Evolutionary conservation across 2,888 invertebrate species (phyloP).

Genomic region (Megalurothrips usitatus): DNA sequence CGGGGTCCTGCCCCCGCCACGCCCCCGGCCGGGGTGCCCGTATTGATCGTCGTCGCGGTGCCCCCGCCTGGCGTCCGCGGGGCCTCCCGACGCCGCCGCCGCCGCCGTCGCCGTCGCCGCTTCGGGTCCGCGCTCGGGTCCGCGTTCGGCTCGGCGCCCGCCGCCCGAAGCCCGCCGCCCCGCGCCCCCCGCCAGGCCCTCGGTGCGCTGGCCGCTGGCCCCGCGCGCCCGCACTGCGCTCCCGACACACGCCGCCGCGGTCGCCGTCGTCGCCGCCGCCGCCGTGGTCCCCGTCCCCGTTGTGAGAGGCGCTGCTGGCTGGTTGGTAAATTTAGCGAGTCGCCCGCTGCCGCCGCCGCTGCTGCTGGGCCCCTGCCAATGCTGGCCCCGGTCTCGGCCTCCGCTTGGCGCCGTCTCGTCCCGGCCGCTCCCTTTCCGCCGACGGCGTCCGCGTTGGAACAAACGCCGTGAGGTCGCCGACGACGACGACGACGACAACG

Average conservation of each 20-base stretch:
- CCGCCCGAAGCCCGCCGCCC: background rate
- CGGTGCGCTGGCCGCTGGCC: conserved; percentile 23
- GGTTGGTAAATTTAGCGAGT: conserved; percentile 4
- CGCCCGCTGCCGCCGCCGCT: background rate
- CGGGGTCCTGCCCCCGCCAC: conserved; percentile 36
- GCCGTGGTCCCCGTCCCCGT: no score
- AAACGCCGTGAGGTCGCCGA: no score
- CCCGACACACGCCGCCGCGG: background rate
- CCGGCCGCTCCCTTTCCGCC: background rate
- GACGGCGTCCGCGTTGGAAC: background rate
- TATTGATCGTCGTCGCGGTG: background rate
- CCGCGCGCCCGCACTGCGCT: background rate
- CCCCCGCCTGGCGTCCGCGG: no score
- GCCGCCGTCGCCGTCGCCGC: no score
- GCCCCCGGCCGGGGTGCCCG: conserved; percentile 35
- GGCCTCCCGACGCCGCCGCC: no score
- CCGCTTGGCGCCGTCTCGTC: no score
- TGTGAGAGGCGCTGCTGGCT: background rate
- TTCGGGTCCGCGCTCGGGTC: background rate
- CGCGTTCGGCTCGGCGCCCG: background rate
- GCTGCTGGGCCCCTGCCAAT: background rate
- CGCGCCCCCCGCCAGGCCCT: no score
- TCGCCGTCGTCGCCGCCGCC: no score
- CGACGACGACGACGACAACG: background rate
- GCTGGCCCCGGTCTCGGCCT: background rate